Evolutionary conservation across 2,797 vertebrate genomes (phyloP).

Genomic region (Nothura maculosa): DNA sequence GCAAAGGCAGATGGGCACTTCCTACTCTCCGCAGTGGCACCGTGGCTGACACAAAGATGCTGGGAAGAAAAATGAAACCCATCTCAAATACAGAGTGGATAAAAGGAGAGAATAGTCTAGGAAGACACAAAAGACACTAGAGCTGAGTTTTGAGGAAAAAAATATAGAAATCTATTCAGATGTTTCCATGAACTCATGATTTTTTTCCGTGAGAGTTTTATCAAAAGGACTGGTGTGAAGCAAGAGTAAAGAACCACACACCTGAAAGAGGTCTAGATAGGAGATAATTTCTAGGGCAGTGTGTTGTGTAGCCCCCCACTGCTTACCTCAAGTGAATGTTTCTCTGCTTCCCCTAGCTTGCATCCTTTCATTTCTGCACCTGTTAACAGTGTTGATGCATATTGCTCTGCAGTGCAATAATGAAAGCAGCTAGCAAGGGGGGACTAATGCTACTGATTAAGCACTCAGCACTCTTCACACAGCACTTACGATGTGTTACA

Average conservation of each 20-base stretch:
- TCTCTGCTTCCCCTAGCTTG: not conserved
- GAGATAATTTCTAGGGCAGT: not conserved
- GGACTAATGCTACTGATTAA: not conserved
- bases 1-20: not conserved
- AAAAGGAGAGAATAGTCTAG: not conserved
- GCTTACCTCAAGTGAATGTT: not conserved
- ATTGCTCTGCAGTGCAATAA: rapidly evolving
- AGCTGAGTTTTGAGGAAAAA: not conserved
- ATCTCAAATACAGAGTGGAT: not conserved
- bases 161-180: not conserved
- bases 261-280: not conserved
- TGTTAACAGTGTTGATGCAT: not conserved
- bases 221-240: not conserved
- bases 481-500: not conserved
- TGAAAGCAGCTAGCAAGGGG: not conserved
- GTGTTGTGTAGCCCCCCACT: not conserved
- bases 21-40: not conserved
- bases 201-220: not conserved
- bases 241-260: not conserved
- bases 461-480: rapidly evolving
- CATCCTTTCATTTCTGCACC: not conserved
- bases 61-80: not conserved
- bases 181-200: not conserved
- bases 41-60: rapidly evolving
- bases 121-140: not conserved